These are phyloP conservation scores for Nasonovia ribisnigri DNA, from an alignment of 2,888 invertebrate genomes.

Conservation along the genomic window DNA sequence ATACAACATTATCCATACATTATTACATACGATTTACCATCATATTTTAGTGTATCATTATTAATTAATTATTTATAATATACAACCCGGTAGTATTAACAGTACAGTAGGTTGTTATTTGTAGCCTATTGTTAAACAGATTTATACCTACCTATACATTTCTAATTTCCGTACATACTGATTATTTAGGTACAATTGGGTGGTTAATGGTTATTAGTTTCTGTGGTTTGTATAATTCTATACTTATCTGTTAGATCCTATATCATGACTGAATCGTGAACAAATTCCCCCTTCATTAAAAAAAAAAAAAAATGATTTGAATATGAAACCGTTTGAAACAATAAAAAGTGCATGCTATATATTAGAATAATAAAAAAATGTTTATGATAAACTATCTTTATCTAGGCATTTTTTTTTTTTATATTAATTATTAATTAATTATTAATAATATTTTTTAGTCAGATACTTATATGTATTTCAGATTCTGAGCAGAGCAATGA, in stretches of 20 bases:
- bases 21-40: not conserved
- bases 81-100: not conserved
- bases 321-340: too few relatives aligned
- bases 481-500: too few relatives aligned
- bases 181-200: not conserved
- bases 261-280: not conserved
- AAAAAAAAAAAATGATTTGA: too few relatives aligned
- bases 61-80: not conserved
- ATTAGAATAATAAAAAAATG: too few relatives aligned
- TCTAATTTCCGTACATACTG: not conserved
- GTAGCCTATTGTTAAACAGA: not conserved
- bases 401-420: too few relatives aligned
- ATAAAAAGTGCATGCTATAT: too few relatives aligned
- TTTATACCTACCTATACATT: not conserved
- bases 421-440: too few relatives aligned
- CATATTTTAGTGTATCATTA: not conserved
- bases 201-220: not conserved
- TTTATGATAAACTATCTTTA: too few relatives aligned
- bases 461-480: too few relatives aligned
- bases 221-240: not conserved
- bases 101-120: not conserved
- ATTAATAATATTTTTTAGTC: too few relatives aligned
- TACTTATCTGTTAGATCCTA: not conserved
- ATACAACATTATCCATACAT: too few relatives aligned
- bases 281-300: too few relatives aligned